A percentile compares a stretch with the other conserved stretches of the same genome.
These are phyloP conservation scores for Patella depressa DNA, from an alignment of 2,888 invertebrate genomes.

Conservation along the genomic window DNA sequence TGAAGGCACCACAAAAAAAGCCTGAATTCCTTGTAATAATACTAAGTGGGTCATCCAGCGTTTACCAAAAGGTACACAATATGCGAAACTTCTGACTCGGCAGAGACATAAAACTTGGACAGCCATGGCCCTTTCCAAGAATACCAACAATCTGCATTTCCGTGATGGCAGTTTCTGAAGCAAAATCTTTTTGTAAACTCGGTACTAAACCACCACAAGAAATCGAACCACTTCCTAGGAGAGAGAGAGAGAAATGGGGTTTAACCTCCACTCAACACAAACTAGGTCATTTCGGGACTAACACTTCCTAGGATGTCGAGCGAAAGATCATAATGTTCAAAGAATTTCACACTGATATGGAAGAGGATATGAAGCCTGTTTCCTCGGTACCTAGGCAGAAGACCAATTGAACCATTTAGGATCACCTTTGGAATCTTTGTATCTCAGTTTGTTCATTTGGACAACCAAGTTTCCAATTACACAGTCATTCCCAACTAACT, in stretches of 20 bases:
- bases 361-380: constrained; percentile 32
- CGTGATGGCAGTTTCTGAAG: constrained; percentile 6
- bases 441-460: constrained; percentile 33
- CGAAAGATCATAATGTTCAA: constrained; percentile 17
- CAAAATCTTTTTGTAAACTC: constrained; percentile 21
- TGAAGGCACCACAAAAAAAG: constrained; percentile 12
- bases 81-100: background rate
- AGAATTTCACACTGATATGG: constrained; percentile 20
- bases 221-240: constrained; percentile 13
- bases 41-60: background rate
- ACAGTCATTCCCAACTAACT: constrained; percentile 35
- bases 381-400: constrained; percentile 28
- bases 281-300: too few species aligned
- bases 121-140: constrained; percentile 30
- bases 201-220: constrained; percentile 22
- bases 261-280: too few species aligned
- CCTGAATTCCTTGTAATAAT: constrained; percentile 5
- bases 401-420: constrained; percentile 32
- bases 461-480: constrained; percentile 30
- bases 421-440: constrained; percentile 38
- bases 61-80: too few species aligned
- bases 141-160: constrained; percentile 34
- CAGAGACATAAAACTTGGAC: constrained; percentile 28
- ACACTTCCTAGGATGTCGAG: constrained; percentile 16
- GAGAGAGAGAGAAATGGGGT: too few species aligned